phyloP scores from a whole-genome alignment of 92 coral and sea anemone species.

The Actinostola sp. region DNA sequence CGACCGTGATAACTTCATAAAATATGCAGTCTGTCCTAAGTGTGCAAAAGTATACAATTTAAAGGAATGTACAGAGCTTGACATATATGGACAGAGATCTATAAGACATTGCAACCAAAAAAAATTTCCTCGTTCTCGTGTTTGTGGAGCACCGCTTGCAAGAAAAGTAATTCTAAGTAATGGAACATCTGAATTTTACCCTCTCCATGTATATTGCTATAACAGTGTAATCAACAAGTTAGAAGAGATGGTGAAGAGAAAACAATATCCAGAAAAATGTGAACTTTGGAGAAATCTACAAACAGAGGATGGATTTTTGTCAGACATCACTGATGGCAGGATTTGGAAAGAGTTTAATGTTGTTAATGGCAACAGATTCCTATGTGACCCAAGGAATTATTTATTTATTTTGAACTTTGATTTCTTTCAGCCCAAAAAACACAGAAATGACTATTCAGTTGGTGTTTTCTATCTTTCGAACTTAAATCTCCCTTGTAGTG shows the following conservation, averaged over 20 bases:
- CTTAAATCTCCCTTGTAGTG: slow-evolving; percentile 49
- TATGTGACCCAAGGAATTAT: slow-evolving; percentile 35
- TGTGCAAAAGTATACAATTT: slow-evolving; percentile 34
- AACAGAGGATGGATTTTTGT: slow-evolving; percentile 23
- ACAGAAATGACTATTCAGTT: slow-evolving; percentile 54
- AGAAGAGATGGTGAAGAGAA: slow-evolving; percentile 40
- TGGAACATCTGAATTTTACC: slow-evolving; percentile 50
- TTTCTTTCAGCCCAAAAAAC: slow-evolving; percentile 54
- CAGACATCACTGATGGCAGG: slow-evolving; percentile 54
- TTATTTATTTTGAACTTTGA: slow-evolving; percentile 61
- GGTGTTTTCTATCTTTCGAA: slow-evolving; percentile 52
- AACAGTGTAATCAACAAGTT: slow-evolving; percentile 56
- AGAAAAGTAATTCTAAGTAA: slow-evolving; percentile 32
- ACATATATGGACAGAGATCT: slow-evolving; percentile 30
- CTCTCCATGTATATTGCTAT: slow-evolving; percentile 59
- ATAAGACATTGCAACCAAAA: slow-evolving; percentile 15
- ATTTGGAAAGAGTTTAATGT: slow-evolving; percentile 51
- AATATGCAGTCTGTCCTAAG: slow-evolving; percentile 44
- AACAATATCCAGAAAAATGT: slow-evolving; percentile 39
- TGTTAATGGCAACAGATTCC: slow-evolving; percentile 42
- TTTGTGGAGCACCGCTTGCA: slow-evolving; percentile 45
- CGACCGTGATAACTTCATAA: slow-evolving; percentile 14
- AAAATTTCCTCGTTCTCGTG: slow-evolving; percentile 13
- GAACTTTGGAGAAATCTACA: slow-evolving; percentile 50
- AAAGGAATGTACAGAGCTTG: slow-evolving; percentile 39